Evolutionary conservation across 2,888 invertebrate genomes (phyloP).

Genomic region (Drosophila koepferae): DNA sequence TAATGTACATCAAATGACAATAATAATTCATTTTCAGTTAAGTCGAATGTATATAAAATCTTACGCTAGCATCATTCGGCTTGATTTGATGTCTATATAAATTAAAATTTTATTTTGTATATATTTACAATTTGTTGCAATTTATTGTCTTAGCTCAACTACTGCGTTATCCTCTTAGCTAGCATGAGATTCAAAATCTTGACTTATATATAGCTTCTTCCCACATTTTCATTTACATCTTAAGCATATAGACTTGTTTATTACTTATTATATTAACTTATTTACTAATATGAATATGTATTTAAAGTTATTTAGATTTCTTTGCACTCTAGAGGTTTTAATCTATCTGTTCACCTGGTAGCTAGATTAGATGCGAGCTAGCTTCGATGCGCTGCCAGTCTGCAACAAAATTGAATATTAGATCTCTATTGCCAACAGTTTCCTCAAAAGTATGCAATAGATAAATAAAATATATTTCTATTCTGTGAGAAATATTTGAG

Average conservation of each 20-base stretch:
- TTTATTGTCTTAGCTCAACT: neutral
- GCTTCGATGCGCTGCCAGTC: neutral
- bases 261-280: neutral
- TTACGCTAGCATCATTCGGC: neutral
- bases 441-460: constrained; percentile 17
- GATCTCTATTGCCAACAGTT: neutral
- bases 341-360: neutral
- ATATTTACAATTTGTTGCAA: neutral
- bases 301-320: neutral
- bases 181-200: too few relatives aligned
- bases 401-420: neutral
- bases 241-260: too few relatives aligned
- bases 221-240: too few relatives aligned
- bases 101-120: neutral
- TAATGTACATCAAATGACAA: too few relatives aligned
- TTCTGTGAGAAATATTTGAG: neutral
- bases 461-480: neutral
- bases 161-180: too few relatives aligned
- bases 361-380: neutral
- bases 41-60: too few relatives aligned
- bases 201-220: too few relatives aligned
- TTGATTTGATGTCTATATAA: neutral
- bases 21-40: too few relatives aligned
- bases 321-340: neutral
- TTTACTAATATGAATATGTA: neutral